Conservation (phyloP, 2,888 invertebrate species). For the Metacarcinus magister region DNA sequence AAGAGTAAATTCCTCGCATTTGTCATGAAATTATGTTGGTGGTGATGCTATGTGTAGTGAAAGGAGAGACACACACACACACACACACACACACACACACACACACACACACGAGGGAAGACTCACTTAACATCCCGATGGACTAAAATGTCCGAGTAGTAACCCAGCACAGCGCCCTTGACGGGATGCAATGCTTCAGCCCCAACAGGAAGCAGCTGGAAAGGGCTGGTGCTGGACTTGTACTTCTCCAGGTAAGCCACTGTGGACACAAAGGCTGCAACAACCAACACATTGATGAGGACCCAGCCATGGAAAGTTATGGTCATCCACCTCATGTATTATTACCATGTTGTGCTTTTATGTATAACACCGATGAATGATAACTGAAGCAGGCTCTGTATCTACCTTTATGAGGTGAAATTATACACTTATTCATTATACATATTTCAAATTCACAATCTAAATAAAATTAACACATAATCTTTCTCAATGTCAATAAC, state of each 20-base stretch:
- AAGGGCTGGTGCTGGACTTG: conserved; percentile 85
- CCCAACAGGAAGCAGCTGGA: conserved; percentile 87
- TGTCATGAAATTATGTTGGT: too few species aligned
- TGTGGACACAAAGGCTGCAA: conserved; percentile 87
- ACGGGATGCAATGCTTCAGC: conserved; percentile 87
- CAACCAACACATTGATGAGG: not conserved
- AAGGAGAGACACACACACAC: conserved; percentile 29
- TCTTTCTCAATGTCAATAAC: not conserved
- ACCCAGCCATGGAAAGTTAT: not conserved
- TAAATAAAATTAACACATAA: not conserved
- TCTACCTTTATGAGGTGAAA: not conserved
- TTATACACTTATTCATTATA: not conserved
- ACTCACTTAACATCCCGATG: conserved; percentile 87
- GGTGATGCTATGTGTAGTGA: too few species aligned
- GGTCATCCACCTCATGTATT: not conserved
- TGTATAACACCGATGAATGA: too few species aligned
- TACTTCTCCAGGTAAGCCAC: conserved; percentile 87
- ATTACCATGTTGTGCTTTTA: too few species aligned
- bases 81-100: conserved; percentile 53
- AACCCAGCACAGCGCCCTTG: conserved; percentile 86
- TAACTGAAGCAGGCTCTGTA: not conserved
- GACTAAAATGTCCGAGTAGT: conserved; percentile 88
- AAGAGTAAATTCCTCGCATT: too few species aligned
- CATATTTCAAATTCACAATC: not conserved
- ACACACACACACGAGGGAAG: not conserved